Conservation (phyloP, 2,113 vertebrate genomes). For the Hemiscyllium ocellatum region DNA sequence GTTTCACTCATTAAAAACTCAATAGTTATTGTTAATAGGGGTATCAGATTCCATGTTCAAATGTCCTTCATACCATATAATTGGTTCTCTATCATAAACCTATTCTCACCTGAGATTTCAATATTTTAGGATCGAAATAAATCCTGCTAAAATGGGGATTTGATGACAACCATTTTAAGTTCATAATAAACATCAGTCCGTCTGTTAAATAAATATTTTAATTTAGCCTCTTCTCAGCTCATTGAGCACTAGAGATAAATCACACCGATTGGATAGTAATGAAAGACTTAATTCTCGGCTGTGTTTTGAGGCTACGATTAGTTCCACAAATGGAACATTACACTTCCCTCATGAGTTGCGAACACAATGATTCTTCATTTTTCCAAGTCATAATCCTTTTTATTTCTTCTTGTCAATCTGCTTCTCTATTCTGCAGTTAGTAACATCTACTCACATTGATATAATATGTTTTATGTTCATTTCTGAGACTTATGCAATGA, state of each 20-base stretch:
- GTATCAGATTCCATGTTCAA: neutral
- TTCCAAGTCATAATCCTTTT: neutral
- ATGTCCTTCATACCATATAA: neutral
- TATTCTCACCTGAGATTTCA: neutral
- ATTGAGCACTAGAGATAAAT: neutral
- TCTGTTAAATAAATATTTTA: neutral
- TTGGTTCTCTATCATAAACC: neutral
- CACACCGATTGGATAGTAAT: neutral
- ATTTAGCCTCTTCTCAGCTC: neutral
- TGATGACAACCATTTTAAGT: neutral
- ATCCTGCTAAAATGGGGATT: neutral
- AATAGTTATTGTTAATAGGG: neutral
- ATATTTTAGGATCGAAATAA: neutral
- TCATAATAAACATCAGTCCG: neutral
- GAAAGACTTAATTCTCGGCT: neutral
- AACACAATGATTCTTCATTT: neutral
- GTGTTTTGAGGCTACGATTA: neutral
- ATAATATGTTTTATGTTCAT: neutral
- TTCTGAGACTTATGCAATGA: neutral
- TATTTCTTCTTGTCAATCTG: neutral
- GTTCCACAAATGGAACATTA: neutral
- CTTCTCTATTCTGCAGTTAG: neutral
- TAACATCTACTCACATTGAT: neutral
- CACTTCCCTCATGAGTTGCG: neutral
- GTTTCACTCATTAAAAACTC: neutral